phyloP scores from a whole-genome alignment of 2,888 invertebrate genomes.

The Cylindroiulus punctatus region DNA sequence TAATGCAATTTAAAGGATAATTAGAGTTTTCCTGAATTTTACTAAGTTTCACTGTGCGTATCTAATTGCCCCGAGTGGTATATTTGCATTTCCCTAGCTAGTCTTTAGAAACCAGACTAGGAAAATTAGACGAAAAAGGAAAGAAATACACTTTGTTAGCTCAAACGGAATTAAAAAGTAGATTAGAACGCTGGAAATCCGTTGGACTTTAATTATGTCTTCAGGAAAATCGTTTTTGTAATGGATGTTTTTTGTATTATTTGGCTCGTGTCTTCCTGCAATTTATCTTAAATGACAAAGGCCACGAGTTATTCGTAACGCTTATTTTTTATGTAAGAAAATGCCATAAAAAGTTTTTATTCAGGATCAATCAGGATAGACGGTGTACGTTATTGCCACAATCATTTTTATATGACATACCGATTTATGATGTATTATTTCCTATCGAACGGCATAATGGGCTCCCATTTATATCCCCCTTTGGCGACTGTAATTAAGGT shows the following conservation, averaged over 20 bases:
- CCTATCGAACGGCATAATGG: constrained; percentile 14
- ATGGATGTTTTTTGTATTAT: background rate
- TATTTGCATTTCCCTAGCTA: no score
- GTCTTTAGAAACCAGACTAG: no score
- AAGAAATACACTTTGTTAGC: no score
- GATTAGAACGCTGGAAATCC: no score
- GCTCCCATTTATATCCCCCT: background rate
- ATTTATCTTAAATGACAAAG: background rate
- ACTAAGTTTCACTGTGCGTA: no score
- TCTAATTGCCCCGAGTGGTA: no score
- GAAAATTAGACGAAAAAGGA: no score
- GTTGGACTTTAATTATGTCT: no score
- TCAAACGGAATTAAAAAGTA: no score
- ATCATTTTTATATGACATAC: constrained; percentile 8
- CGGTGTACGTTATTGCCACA: constrained; percentile 1
- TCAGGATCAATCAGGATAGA: background rate
- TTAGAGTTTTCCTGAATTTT: no score
- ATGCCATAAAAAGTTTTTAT: background rate
- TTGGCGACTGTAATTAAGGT: constrained; percentile 4
- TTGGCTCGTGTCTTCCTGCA: background rate
- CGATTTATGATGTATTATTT: constrained; percentile 9
- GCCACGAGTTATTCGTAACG: background rate
- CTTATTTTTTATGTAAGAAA: background rate
- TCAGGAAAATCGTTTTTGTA: no score
- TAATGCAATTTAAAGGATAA: no score